phyloP scores from a whole-genome alignment of 2,113 vertebrate genomes.

The Leptobrachium ailaonicum region DNA sequence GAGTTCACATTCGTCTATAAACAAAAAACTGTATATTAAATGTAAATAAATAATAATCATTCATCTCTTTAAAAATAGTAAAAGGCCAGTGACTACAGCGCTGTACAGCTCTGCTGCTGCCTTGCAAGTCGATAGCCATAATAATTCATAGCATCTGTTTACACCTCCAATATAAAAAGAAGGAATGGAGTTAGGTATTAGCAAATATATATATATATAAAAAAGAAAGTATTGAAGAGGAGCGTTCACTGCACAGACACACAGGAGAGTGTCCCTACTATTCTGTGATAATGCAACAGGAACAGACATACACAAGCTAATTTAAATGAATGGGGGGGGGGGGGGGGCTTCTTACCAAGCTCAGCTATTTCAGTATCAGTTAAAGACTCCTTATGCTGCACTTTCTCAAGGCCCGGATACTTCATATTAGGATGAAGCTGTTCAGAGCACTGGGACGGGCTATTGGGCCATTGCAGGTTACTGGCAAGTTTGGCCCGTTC shows the following conservation, averaged over 20 bases:
- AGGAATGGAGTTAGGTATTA: no score
- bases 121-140: no score
- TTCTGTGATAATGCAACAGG: neutral
- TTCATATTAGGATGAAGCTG: slow-evolving; percentile 59
- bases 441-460: slow-evolving; percentile 85
- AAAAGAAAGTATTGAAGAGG: no score
- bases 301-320: neutral
- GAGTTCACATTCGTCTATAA: slow-evolving; percentile 73
- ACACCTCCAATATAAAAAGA: no score
- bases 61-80: no score
- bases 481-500: slow-evolving; percentile 92
- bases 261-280: no score
- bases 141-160: no score
- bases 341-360: slow-evolving; percentile 70
- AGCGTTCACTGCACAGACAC: no score
- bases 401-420: slow-evolving; percentile 43
- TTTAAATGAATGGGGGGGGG: neutral
- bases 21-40: neutral
- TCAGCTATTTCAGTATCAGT: slow-evolving; percentile 77
- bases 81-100: no score
- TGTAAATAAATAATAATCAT: no score
- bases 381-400: slow-evolving; percentile 68
- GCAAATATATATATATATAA: no score
- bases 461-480: slow-evolving; percentile 90
- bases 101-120: no score